These are phyloP conservation scores for Chloroclysta siterata DNA, from an alignment of 2,888 invertebrate genomes.

Conservation along the genomic window DNA sequence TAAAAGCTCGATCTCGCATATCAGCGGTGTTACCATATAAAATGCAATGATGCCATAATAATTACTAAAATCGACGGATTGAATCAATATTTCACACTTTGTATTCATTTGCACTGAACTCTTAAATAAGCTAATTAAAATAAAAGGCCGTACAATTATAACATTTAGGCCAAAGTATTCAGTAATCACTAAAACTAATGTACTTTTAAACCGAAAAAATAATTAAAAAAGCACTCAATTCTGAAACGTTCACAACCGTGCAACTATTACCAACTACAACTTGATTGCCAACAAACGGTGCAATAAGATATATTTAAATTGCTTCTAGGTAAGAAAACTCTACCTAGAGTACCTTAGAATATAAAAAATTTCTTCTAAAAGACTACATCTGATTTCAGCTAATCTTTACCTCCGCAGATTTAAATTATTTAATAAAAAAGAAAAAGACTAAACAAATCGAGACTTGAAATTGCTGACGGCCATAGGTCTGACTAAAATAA, in stretches of 20 bases:
- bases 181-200: slow-evolving; percentile 14
- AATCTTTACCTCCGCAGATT: background rate
- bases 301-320: slow-evolving; percentile 15
- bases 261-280: slow-evolving; percentile 43
- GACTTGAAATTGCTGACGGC: no score
- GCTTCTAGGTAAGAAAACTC: background rate
- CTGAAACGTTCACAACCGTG: slow-evolving; percentile 55
- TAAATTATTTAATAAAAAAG: no score
- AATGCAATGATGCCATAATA: slow-evolving; percentile 40
- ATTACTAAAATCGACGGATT: slow-evolving; percentile 58
- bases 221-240: slow-evolving; percentile 33
- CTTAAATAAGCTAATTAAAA: slow-evolving; percentile 20
- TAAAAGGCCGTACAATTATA: slow-evolving; percentile 5
- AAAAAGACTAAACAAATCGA: no score
- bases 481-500: no score
- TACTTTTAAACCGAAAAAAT: slow-evolving; percentile 16
- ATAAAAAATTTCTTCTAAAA: background rate
- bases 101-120: slow-evolving; percentile 15
- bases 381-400: background rate
- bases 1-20: slow-evolving; percentile 64
- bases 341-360: slow-evolving; percentile 1
- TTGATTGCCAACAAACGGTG: slow-evolving; percentile 30
- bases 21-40: slow-evolving; percentile 50
- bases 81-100: slow-evolving; percentile 17
- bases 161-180: slow-evolving; percentile 27